Percentiles rank a stretch among this genome's conserved stretches.
Evolutionary conservation across 2,113 vertebrate genomes (phyloP).

Genomic region (Tursiops truncatus): DNA sequence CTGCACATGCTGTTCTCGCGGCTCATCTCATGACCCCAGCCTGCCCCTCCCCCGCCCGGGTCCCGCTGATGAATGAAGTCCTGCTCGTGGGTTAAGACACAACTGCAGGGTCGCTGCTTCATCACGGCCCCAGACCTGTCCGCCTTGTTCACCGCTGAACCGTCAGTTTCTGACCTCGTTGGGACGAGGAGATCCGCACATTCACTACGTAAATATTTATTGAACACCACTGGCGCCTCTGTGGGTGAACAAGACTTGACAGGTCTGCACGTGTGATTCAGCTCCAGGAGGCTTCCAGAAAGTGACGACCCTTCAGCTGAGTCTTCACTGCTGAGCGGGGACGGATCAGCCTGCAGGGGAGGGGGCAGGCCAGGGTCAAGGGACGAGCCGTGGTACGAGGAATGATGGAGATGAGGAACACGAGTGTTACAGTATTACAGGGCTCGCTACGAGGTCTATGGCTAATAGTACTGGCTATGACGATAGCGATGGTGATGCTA

Average conservation of each 20-base stretch:
- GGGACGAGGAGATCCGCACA: not conserved
- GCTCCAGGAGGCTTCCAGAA: not conserved
- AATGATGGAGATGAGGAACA: fast-evolving
- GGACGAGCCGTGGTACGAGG: not conserved
- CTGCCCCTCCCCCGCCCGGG: not conserved
- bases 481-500: fast-evolving
- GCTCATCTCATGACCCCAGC: not conserved
- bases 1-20: conserved; percentile 58
- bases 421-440: not conserved
- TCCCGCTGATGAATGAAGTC: not conserved
- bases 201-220: not conserved
- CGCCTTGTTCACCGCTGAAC: not conserved
- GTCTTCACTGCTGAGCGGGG: not conserved
- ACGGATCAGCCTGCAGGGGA: not conserved
- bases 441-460: no score
- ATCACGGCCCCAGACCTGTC: not conserved
- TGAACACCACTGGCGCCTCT: fast-evolving
- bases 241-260: not conserved
- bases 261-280: not conserved
- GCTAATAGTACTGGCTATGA: not conserved
- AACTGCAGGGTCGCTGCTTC: not conserved
- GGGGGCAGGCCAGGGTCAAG: not conserved
- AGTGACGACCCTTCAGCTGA: not conserved
- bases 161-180: not conserved
- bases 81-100: not conserved